Conservation (phyloP, 2,888 invertebrate species). For the Nomada fabriciana region DNA sequence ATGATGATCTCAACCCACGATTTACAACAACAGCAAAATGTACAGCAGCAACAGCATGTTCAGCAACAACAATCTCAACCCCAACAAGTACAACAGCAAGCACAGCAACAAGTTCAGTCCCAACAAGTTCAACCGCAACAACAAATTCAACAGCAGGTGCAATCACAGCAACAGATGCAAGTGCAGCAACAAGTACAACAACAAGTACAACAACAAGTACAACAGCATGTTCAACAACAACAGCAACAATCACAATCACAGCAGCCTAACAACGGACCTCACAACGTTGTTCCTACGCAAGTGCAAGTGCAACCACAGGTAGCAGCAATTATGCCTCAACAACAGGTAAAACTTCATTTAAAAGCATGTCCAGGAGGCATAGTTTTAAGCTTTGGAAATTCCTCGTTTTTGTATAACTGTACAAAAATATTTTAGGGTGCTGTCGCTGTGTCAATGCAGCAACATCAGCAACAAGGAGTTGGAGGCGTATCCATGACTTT, state of each 20-base stretch:
- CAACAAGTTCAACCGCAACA: constrained; percentile 80
- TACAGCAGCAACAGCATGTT: constrained; percentile 77
- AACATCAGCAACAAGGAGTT: constrained; percentile 85
- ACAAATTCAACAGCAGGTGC: constrained; percentile 72
- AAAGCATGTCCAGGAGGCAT: neutral
- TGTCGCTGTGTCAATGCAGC: constrained; percentile 86
- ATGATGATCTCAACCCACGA: constrained; percentile 67
- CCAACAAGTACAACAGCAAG: constrained; percentile 72
- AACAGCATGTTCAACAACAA: constrained; percentile 80
- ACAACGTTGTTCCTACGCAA: constrained; percentile 81
- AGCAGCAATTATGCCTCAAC: constrained; percentile 84
- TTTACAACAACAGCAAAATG: constrained; percentile 71
- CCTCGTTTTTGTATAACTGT: neutral
- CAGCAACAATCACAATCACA: constrained; percentile 77
- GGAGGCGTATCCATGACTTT: constrained; percentile 84
- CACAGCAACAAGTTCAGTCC: constrained; percentile 81
- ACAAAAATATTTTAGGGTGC: constrained; percentile 69
- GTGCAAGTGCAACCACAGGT: constrained; percentile 83
- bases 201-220: constrained; percentile 79
- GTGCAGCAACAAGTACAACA: constrained; percentile 77
- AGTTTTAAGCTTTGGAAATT: neutral
- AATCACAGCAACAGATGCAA: constrained; percentile 79
- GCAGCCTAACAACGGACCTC: constrained; percentile 78
- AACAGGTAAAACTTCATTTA: constrained; percentile 75
- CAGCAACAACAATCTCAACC: constrained; percentile 76